Conservation (phyloP, 2,797 vertebrate species). For the Heteromormyrus szaboi region DNA sequence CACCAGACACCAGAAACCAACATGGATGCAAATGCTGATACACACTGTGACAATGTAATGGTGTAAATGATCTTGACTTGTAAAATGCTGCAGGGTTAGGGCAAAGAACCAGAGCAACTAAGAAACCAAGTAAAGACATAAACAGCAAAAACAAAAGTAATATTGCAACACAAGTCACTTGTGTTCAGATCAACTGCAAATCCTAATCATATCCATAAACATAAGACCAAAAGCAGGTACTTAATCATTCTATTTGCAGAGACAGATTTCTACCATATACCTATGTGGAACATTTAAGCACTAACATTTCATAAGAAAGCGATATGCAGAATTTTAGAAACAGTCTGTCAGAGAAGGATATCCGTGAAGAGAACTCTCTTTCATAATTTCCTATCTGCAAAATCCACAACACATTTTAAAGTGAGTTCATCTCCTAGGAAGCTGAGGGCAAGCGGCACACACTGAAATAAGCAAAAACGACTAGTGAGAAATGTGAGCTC, state of each 20-base stretch:
- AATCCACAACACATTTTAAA: not conserved
- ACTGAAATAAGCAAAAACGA: not conserved
- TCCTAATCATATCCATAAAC: not conserved
- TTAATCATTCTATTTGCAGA: not conserved
- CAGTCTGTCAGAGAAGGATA: slow-evolving; percentile 27
- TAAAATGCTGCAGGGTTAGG: not conserved
- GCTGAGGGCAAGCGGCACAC: not conserved
- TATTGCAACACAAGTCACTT: not conserved
- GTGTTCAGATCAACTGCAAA: not conserved
- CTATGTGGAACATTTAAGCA: not conserved
- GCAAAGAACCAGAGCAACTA: not conserved
- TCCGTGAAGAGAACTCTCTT: slow-evolving; percentile 27
- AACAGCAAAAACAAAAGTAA: not conserved
- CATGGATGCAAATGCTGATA: not conserved
- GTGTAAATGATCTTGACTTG: not conserved
- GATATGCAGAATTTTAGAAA: not conserved
- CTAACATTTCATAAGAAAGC: not conserved
- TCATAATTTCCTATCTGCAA: slow-evolving; percentile 28
- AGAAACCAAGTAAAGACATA: not conserved
- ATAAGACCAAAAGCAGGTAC: not conserved
- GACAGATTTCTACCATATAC: not conserved
- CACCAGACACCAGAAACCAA: not conserved
- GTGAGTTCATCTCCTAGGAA: not conserved
- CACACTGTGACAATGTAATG: not conserved
- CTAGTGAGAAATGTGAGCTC: not conserved